phyloP scores from a whole-genome alignment of 2,888 invertebrate species.

The Lochmaea crataegi region DNA sequence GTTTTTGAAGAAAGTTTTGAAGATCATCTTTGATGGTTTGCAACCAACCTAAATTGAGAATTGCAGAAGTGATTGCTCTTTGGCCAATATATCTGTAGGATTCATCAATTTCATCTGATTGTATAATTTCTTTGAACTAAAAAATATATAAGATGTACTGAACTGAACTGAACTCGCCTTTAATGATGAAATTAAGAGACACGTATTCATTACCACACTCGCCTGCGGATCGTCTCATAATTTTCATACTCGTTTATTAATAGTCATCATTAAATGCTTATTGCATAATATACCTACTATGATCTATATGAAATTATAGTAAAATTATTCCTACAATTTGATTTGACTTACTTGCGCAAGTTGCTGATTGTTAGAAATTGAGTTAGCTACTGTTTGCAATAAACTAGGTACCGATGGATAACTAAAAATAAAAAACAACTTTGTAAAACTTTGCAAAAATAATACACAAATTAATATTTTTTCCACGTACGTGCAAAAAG shows the following conservation, averaged over 20 bases:
- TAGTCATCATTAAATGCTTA: too few relatives aligned
- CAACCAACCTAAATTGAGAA: slow-evolving; percentile 5
- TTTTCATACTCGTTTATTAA: too few relatives aligned
- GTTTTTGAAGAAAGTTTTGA: neutral
- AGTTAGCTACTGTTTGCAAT: slow-evolving; percentile 31
- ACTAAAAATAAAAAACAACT: slow-evolving; percentile 27
- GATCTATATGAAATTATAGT: too few relatives aligned
- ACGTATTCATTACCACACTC: too few relatives aligned
- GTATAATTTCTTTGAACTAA: slow-evolving; percentile 1
- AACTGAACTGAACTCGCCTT: too few relatives aligned
- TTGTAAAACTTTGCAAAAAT: neutral
- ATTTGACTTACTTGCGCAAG: slow-evolving; percentile 34
- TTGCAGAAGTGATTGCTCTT: neutral
- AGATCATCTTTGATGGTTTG: neutral
- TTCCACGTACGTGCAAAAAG: too few relatives aligned
- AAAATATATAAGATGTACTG: neutral
- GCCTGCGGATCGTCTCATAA: too few relatives aligned
- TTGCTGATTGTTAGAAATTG: slow-evolving; percentile 39
- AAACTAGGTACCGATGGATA: slow-evolving; percentile 29
- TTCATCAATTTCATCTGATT: slow-evolving; percentile 1
- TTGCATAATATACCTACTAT: too few relatives aligned
- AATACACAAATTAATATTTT: too few relatives aligned
- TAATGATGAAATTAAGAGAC: too few relatives aligned
- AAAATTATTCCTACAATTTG: neutral
- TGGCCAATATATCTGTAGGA: neutral